Evolutionary conservation across 2,888 invertebrate species (phyloP).

Genomic region (Diaperis boleti): DNA sequence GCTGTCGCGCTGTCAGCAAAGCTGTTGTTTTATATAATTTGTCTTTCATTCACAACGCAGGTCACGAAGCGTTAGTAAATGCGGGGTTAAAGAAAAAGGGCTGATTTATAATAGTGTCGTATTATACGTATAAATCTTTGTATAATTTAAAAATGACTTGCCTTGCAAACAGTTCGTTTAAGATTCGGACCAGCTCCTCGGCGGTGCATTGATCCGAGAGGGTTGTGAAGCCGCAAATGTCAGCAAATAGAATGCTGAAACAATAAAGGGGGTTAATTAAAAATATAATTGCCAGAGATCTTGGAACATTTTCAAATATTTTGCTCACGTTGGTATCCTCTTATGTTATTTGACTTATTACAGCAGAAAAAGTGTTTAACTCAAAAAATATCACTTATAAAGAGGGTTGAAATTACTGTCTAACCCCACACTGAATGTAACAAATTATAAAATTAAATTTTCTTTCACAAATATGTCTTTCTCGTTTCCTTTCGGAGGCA

Average conservation of each 20-base stretch:
- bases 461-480: too few species aligned
- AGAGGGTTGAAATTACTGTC: too few species aligned
- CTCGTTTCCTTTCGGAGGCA: too few species aligned
- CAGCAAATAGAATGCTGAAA: conserved; percentile 92
- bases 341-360: too few species aligned
- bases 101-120: neutral
- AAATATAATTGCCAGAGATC: too few species aligned
- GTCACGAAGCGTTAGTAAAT: conserved; percentile 6
- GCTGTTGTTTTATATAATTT: conserved; percentile 19
- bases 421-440: too few species aligned
- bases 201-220: conserved; percentile 93
- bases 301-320: too few species aligned
- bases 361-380: too few species aligned
- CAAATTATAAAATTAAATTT: too few species aligned
- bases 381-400: too few species aligned
- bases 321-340: too few species aligned
- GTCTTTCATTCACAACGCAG: conserved; percentile 21
- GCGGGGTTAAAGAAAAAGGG: neutral
- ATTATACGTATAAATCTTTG: too few species aligned
- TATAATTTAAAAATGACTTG: conserved; percentile 63
- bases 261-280: conserved; percentile 25
- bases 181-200: conserved; percentile 87
- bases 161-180: conserved; percentile 93
- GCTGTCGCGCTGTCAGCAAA: conserved; percentile 4
- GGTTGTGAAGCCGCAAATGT: conserved; percentile 93